Percentiles rank a stretch among this genome's conserved stretches.
These are phyloP conservation scores for Megaptera novaeangliae DNA, from an alignment of 2,113 vertebrate species.

Conservation along the genomic window DNA sequence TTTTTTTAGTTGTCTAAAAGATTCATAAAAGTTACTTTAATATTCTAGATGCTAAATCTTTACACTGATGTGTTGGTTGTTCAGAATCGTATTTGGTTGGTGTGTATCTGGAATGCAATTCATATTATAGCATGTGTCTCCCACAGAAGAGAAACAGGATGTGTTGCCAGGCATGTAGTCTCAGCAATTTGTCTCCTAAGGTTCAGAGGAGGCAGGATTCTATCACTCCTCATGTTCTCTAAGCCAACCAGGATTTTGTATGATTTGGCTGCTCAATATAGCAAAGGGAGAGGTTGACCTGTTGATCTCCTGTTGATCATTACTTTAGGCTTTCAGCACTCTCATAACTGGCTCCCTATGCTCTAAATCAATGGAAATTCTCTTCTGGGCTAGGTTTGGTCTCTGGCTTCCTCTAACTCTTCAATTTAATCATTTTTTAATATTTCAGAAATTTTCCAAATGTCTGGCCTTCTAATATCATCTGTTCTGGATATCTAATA, in stretches of 20 bases:
- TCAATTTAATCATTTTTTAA: background rate
- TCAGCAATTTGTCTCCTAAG: background rate
- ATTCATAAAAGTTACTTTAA: background rate
- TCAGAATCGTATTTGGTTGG: background rate
- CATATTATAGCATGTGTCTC: background rate
- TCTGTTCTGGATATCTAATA: background rate
- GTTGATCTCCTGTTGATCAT: background rate
- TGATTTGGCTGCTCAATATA: background rate
- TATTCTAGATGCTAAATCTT: background rate
- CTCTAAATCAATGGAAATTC: background rate
- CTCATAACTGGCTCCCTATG: background rate
- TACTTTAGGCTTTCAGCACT: background rate
- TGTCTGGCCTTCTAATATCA: background rate
- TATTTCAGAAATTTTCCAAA: background rate
- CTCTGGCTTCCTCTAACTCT: background rate
- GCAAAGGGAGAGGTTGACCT: background rate
- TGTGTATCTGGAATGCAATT: background rate
- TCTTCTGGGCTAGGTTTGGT: background rate
- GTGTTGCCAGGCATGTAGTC: too few species aligned
- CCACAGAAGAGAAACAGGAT: background rate
- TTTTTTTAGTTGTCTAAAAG: background rate
- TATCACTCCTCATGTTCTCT: background rate
- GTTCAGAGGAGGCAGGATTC: background rate
- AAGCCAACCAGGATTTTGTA: background rate
- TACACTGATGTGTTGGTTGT: background rate